Conservation (phyloP, 2,888 invertebrate genomes). For the Dromius quadrimaculatus region DNA sequence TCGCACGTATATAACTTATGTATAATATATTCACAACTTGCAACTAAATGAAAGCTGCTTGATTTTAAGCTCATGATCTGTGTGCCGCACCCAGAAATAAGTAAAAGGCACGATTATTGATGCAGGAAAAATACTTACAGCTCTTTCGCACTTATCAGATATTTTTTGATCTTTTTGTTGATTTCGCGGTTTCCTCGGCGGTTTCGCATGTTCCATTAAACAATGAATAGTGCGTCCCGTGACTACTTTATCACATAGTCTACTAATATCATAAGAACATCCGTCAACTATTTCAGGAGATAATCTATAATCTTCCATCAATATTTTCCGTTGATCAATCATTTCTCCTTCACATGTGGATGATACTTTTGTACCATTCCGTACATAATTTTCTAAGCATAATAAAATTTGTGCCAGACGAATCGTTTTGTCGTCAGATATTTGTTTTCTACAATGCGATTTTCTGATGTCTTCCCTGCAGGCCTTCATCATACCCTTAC, state of each 20-base stretch:
- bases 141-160: slow-evolving; percentile 78
- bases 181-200: slow-evolving; percentile 70
- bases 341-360: slow-evolving; percentile 89
- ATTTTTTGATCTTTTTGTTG: slow-evolving; percentile 70
- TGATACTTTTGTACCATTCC: slow-evolving; percentile 79
- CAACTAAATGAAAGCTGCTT: not conserved
- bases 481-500: slow-evolving; percentile 87
- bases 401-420: slow-evolving; percentile 90
- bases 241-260: slow-evolving; percentile 78
- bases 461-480: slow-evolving; percentile 91
- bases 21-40: too few species aligned
- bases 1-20: too few species aligned
- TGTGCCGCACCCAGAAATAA: too few species aligned
- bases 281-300: slow-evolving; percentile 92
- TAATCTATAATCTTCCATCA: slow-evolving; percentile 93
- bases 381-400: slow-evolving; percentile 86
- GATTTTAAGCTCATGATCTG: too few species aligned
- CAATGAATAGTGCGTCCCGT: slow-evolving; percentile 96
- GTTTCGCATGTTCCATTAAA: slow-evolving; percentile 88
- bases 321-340: slow-evolving; percentile 87
- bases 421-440: slow-evolving; percentile 85
- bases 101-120: not conserved
- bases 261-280: slow-evolving; percentile 87
- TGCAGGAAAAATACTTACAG: slow-evolving; percentile 67
- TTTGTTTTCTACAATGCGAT: slow-evolving; percentile 86